Base-by-base conservation (phyloP, 2,113 vertebrate genomes). In the Mellivora capensis region DNA sequence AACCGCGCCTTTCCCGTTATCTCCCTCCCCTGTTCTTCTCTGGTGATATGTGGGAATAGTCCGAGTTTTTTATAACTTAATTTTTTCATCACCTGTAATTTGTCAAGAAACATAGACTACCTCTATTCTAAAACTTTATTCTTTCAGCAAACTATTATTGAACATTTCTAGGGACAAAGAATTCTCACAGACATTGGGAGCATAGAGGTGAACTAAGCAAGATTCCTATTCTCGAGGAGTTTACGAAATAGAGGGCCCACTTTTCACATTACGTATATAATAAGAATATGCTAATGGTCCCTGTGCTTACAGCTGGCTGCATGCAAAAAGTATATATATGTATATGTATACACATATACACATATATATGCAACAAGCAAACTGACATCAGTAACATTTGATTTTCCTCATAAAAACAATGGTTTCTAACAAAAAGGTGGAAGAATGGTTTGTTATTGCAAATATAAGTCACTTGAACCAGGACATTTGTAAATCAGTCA, bases 1-100 rank as follows among this genome's bases (percentile, higher is more conserved):
- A 18, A n/a, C n/a, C n/a, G n/a, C n/a, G 29, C 4, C 52, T 77
- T 44, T 44, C 0, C 25, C 37, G 62, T 61, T 84, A 9, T 37
- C 37, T 34, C 1, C 12, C 1, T 6, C 9, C 12, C 8, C 39
- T 14, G 7, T 3, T 5, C 34, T 64, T 44, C 7, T 39, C 18
- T 54, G 17, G 18, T 47, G 47, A 49, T 29, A 49, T 29, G 2
- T 59, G 7, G 31, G 4, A 59, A 80, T 42, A 39, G 23, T 18
- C 15, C 29, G 20, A 72, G 7, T 47, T 27, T 52, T 59, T 84
- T 71, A 31, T 29, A 87, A 13, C 15, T 54, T 52, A 52, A 27
- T 1, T 64, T 61, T 44, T 31, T n/a, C n/a, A 27, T 79, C 54
- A 67, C 4, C 20, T 71, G 29, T 64, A 87, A 37, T 64, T 74